Evolutionary conservation across 2,888 invertebrate species (phyloP).

Genomic region (Plagodis pulveraria): DNA sequence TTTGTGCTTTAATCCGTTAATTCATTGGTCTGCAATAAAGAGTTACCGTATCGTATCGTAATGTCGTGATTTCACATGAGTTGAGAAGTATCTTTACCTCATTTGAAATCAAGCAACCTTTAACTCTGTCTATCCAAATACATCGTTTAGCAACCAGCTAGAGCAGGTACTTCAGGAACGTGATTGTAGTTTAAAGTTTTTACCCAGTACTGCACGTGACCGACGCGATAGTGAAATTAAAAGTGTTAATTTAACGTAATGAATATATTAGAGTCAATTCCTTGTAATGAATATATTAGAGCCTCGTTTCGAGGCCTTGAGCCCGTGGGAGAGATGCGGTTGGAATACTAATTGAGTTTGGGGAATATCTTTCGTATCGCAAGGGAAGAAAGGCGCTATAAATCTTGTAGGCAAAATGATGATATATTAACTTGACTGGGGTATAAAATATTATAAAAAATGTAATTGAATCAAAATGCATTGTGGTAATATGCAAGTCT

Average conservation of each 20-base stretch:
- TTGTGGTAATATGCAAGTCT: no score
- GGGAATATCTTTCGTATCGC: not conserved
- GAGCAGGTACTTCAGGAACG: conserved; percentile 30
- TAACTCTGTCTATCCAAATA: conserved; percentile 8
- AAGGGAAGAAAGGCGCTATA: no score
- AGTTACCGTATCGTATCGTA: no score
- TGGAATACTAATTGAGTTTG: conserved; percentile 20
- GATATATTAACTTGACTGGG: no score
- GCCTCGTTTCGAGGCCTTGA: conserved; percentile 14
- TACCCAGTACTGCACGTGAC: conserved; percentile 50
- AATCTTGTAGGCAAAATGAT: no score
- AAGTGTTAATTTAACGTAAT: conserved; percentile 52
- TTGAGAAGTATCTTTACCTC: no score
- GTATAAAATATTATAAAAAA: no score
- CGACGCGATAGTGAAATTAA: conserved; percentile 55
- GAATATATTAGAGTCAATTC: not conserved
- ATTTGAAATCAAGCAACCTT: not conserved
- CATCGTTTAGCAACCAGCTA: not conserved
- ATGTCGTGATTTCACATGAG: no score
- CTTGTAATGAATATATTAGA: conserved; percentile 42
- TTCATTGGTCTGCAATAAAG: no score
- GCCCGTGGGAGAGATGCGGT: conserved; percentile 13
- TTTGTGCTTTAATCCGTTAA: no score
- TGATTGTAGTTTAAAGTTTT: conserved; percentile 44
- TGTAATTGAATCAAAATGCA: no score